phyloP scores from a whole-genome alignment of 2,113 vertebrate genomes.

The Gila orcuttii region DNA sequence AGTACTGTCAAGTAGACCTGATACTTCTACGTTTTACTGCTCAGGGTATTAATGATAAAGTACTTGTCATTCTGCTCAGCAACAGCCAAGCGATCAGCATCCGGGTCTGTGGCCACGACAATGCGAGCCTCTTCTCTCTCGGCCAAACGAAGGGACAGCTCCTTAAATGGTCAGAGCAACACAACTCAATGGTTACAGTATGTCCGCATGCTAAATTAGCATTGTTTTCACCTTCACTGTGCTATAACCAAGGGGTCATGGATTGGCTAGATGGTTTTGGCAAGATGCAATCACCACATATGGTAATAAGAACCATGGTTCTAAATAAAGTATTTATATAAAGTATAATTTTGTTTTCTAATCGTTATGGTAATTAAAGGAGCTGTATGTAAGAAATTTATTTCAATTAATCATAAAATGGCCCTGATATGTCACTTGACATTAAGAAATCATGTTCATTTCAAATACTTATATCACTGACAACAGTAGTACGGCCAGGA shows the following conservation, averaged over 20 bases:
- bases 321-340: no score
- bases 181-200: not conserved
- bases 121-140: slow-evolving; percentile 83
- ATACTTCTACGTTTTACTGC: not conserved
- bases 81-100: slow-evolving; percentile 92
- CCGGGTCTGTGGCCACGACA: slow-evolving; percentile 92
- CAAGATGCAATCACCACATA: no score
- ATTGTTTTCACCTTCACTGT: not conserved
- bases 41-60: slow-evolving; percentile 51
- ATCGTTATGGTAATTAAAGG: no score
- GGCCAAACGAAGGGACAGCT: slow-evolving; percentile 86
- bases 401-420: no score
- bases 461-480: no score
- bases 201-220: not conserved
- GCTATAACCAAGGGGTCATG: not conserved
- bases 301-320: no score
- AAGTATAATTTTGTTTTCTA: no score
- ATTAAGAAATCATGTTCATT: no score
- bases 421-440: no score
- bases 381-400: no score
- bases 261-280: not conserved
- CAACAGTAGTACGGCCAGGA: no score
- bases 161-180: slow-evolving; percentile 68
- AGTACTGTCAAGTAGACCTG: not conserved
- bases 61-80: slow-evolving; percentile 86